Percentiles rank a stretch among this genome's conserved stretches.
These are phyloP conservation scores for Gastrophysa polygoni DNA, from an alignment of 2,888 invertebrate species.

Conservation along the genomic window DNA sequence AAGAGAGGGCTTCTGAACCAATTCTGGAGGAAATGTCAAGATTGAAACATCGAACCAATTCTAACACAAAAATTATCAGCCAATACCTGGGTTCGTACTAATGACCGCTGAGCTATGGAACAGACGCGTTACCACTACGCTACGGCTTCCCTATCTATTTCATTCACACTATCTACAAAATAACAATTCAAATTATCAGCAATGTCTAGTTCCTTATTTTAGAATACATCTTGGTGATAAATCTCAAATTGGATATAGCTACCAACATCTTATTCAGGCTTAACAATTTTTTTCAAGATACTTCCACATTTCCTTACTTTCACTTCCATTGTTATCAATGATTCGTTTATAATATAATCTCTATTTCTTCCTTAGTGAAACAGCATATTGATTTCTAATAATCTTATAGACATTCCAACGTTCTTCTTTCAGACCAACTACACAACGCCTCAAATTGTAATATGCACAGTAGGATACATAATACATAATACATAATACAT, in stretches of 20 bases:
- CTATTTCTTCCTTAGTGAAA: neutral
- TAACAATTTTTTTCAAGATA: slow-evolving; percentile 5
- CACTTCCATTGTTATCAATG: slow-evolving; percentile 10
- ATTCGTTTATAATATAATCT: slow-evolving; percentile 10
- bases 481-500: too few relatives aligned
- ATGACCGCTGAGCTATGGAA: too few relatives aligned
- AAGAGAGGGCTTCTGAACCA: too few relatives aligned
- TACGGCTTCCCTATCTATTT: too few relatives aligned
- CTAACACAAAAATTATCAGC: too few relatives aligned
- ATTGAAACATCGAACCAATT: too few relatives aligned
- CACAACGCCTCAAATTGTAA: slow-evolving; percentile 9
- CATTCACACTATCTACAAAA: neutral
- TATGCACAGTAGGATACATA: too few relatives aligned
- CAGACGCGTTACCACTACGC: too few relatives aligned
- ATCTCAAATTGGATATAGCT: neutral
- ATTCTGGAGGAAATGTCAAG: too few relatives aligned
- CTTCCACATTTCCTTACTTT: slow-evolving; percentile 7
- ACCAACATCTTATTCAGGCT: neutral
- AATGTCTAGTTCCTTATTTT: neutral
- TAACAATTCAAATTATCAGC: slow-evolving; percentile 4
- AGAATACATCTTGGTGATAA: neutral
- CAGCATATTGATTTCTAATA: slow-evolving; percentile 1
- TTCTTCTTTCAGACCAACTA: slow-evolving; percentile 6
- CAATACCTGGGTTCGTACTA: too few relatives aligned
- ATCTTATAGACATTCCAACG: slow-evolving; percentile 7